Conservation (phyloP, 2,113 vertebrate genomes). For the Sander vitreus region DNA sequence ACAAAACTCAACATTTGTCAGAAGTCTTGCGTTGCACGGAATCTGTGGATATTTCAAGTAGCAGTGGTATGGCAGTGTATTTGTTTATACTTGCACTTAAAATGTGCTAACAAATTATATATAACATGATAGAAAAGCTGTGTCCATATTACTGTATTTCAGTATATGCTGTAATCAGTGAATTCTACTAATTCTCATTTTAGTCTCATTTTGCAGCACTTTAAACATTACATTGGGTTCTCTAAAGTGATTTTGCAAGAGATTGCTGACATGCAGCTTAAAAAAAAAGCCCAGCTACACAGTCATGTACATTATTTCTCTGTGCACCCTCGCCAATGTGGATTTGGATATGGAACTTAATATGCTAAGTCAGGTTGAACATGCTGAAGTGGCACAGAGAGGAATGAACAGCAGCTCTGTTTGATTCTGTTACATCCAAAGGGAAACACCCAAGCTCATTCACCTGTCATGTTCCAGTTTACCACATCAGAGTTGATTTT, state of each 20-base stretch:
- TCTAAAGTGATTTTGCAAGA: neutral
- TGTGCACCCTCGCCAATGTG: neutral
- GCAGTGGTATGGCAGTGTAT: neutral
- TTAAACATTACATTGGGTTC: neutral
- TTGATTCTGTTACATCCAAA: slow-evolving; percentile 16
- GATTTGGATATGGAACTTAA: slow-evolving; percentile 12
- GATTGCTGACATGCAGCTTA: slow-evolving; percentile 22
- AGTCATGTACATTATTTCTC: neutral
- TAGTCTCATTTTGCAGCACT: neutral
- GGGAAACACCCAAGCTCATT: slow-evolving; percentile 11
- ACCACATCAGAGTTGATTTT: slow-evolving; percentile 14
- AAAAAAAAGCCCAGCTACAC: slow-evolving; percentile 4
- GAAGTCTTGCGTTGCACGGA: neutral
- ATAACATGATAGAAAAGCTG: neutral
- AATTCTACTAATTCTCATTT: neutral
- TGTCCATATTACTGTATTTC: neutral
- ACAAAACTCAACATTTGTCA: neutral
- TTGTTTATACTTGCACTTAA: neutral
- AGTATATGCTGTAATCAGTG: neutral
- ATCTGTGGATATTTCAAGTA: neutral
- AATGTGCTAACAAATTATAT: neutral
- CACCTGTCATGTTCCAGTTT: neutral
- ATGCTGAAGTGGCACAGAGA: slow-evolving; percentile 28
- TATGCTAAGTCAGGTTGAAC: slow-evolving; percentile 36
- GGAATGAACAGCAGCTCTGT: slow-evolving; percentile 44